Conservation (phyloP, 2,797 vertebrate genomes). For the Glossophaga mutica region DNA sequence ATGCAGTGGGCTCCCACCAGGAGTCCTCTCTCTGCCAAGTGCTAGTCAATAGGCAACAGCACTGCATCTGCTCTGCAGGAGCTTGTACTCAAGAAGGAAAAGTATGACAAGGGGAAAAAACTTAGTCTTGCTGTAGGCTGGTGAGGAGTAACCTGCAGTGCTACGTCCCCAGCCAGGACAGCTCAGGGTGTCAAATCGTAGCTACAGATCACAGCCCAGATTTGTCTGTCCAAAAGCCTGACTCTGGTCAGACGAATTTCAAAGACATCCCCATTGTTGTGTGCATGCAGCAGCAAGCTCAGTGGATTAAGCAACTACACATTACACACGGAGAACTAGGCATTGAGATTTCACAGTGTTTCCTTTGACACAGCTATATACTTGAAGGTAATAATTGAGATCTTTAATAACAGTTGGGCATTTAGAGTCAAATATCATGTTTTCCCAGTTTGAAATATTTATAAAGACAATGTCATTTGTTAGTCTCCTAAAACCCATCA, state of each 20-base stretch:
- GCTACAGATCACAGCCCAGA: background rate
- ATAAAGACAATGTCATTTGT: background rate
- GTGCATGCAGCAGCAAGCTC: fast-evolving
- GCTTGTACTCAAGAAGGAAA: background rate
- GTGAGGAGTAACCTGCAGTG: fast-evolving
- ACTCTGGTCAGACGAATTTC: background rate
- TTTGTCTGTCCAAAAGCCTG: fast-evolving
- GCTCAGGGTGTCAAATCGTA: background rate
- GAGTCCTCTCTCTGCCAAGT: background rate
- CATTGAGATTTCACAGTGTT: fast-evolving
- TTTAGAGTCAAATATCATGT: background rate
- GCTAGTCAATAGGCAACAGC: fast-evolving
- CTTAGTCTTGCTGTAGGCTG: fast-evolving
- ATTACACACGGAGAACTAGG: fast-evolving
- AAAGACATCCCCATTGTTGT: fast-evolving
- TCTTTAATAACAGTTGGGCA: background rate
- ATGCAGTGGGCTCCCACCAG: fast-evolving
- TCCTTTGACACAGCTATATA: background rate
- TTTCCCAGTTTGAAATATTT: background rate
- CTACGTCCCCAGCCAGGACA: fast-evolving
- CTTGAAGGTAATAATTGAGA: background rate
- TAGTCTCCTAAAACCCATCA: background rate
- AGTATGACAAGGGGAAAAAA: background rate
- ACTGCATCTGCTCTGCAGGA: background rate
- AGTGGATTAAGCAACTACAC: fast-evolving